These are phyloP conservation scores for Neodontobutis hainanensis DNA, from an alignment of 2,113 vertebrate genomes.

Conservation along the genomic window DNA sequence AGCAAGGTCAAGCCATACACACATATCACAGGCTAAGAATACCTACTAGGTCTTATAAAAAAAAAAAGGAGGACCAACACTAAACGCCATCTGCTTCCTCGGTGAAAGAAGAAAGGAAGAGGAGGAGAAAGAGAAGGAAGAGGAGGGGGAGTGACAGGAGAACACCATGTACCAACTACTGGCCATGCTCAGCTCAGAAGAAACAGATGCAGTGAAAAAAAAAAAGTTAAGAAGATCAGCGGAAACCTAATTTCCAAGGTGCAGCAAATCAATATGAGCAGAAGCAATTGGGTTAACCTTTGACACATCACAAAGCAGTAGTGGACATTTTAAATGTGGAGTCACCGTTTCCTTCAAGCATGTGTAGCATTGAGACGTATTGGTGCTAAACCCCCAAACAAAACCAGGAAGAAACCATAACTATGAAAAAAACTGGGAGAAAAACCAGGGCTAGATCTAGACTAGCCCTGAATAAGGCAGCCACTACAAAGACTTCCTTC, in stretches of 20 bases:
- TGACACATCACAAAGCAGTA: background rate
- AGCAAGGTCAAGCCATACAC: conserved; percentile 65
- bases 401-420: background rate
- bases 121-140: conserved; percentile 50
- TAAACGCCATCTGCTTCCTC: conserved; percentile 74
- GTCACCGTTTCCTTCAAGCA: background rate
- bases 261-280: conserved; percentile 32
- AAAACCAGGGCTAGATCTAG: too few relatives aligned
- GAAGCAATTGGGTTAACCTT: conserved; percentile 5
- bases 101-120: conserved; percentile 65
- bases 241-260: conserved; percentile 36
- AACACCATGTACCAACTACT: conserved; percentile 69
- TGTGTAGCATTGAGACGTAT: background rate
- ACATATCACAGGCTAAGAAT: conserved; percentile 62
- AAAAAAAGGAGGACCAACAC: conserved; percentile 68
- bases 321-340: background rate
- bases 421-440: too few relatives aligned
- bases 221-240: conserved; percentile 28
- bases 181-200: conserved; percentile 59
- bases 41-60: conserved; percentile 57
- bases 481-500: too few relatives aligned
- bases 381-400: background rate
- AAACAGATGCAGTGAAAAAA: conserved; percentile 53
- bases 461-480: too few relatives aligned
- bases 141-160: conserved; percentile 61